phyloP scores from a whole-genome alignment of 2,888 invertebrate species.

The Pardosa pseudoannulata region DNA sequence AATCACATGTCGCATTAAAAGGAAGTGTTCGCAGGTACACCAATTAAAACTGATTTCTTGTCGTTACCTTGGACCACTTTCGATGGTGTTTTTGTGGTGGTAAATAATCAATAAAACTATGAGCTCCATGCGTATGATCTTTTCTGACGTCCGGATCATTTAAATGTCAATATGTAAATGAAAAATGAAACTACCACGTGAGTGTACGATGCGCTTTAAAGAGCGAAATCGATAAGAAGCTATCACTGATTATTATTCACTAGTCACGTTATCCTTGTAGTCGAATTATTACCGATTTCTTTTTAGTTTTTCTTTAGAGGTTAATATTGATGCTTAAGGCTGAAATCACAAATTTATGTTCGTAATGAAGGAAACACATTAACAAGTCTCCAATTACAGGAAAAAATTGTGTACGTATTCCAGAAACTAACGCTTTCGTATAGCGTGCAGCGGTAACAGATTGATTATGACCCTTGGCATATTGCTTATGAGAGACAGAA shows the following conservation, averaged over 20 bases:
- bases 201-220: background rate
- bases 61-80: slow-evolving; percentile 44
- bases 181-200: slow-evolving; percentile 21
- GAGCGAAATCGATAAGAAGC: too few relatives aligned
- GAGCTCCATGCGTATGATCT: background rate
- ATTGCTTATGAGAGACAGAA: too few relatives aligned
- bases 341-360: background rate
- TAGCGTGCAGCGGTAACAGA: too few relatives aligned
- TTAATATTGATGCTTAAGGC: too few relatives aligned
- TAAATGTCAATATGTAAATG: slow-evolving; percentile 17
- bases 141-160: slow-evolving; percentile 5
- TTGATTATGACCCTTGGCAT: too few relatives aligned
- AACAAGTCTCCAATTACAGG: too few relatives aligned
- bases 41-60: background rate
- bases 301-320: background rate
- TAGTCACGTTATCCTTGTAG: background rate
- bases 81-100: background rate
- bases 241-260: too few relatives aligned
- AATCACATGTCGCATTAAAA: background rate
- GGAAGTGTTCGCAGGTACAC: background rate
- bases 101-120: background rate
- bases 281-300: background rate
- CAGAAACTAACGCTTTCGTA: too few relatives aligned
- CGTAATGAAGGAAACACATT: background rate
- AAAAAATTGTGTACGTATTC: too few relatives aligned